Conservation (phyloP, 2,113 vertebrate genomes). For the Oxyruncus cristatus region DNA sequence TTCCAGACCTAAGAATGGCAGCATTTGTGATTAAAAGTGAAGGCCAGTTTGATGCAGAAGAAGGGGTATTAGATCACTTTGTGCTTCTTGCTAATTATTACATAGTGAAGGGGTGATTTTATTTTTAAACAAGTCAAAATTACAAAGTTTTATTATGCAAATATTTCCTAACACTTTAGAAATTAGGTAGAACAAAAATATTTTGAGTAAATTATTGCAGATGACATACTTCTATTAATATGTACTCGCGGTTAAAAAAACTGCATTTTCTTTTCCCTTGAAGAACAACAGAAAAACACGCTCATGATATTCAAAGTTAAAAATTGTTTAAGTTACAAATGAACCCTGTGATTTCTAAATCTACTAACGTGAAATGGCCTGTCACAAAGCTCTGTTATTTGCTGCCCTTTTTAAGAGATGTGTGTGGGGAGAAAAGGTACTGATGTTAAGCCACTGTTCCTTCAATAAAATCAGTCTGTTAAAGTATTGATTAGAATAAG, state of each 20-base stretch:
- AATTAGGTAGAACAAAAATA: background rate
- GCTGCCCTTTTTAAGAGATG: background rate
- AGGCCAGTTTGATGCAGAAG: background rate
- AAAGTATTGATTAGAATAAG: background rate
- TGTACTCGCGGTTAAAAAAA: background rate
- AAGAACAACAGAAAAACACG: background rate
- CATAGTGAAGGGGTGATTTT: background rate
- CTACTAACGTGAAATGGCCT: background rate
- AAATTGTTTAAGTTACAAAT: background rate
- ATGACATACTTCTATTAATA: background rate
- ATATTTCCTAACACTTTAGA: background rate
- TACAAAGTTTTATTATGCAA: background rate
- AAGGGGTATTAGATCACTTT: background rate
- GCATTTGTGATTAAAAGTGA: conserved; percentile 22
- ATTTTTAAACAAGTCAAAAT: background rate
- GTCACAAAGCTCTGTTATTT: background rate
- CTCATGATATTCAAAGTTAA: background rate
- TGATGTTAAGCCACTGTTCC: background rate
- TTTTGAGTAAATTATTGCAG: background rate
- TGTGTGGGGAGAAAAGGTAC: background rate
- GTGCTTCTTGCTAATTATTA: background rate
- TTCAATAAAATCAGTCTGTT: background rate
- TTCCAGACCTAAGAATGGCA: conserved; percentile 11
- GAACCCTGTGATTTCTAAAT: background rate
- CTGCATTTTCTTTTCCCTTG: background rate